Conservation (phyloP, 2,888 invertebrate species). For the Lasioglossum malachurum region DNA sequence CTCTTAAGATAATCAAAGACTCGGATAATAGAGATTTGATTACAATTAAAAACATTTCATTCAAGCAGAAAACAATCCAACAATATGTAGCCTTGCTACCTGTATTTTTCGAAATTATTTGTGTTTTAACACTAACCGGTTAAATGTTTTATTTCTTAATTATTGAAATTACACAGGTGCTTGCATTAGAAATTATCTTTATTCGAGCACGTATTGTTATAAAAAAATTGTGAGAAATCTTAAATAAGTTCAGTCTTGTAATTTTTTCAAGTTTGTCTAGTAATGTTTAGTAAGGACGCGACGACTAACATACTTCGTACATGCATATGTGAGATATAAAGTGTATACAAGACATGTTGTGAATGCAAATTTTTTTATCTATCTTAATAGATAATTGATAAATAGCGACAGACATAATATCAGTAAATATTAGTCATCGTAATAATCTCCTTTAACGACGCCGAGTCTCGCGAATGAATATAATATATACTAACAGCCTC, state of each 20-base stretch:
- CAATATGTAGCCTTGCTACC: too few relatives aligned
- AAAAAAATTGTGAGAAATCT: too few relatives aligned
- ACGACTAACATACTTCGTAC: neutral
- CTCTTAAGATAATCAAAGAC: slow-evolving; percentile 18
- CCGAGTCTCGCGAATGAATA: neutral
- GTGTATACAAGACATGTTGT: neutral
- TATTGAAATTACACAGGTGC: too few relatives aligned
- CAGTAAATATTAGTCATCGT: neutral
- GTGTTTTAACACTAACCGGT: neutral
- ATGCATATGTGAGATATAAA: neutral
- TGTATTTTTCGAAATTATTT: neutral
- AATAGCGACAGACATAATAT: neutral
- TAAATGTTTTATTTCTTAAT: too few relatives aligned
- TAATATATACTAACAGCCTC: neutral
- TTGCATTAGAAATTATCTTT: too few relatives aligned
- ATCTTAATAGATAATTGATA: neutral
- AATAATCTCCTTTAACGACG: neutral
- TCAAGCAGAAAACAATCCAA: slow-evolving; percentile 2
- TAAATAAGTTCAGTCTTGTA: too few relatives aligned
- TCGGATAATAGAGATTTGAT: slow-evolving; percentile 15
- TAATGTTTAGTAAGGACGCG: neutral
- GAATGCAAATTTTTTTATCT: neutral
- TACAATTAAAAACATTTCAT: slow-evolving; percentile 14
- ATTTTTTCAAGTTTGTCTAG: neutral
- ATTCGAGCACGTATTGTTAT: too few relatives aligned